These are phyloP conservation scores for Bos javanicus DNA, from an alignment of 2,113 vertebrate species.

Conservation along the genomic window DNA sequence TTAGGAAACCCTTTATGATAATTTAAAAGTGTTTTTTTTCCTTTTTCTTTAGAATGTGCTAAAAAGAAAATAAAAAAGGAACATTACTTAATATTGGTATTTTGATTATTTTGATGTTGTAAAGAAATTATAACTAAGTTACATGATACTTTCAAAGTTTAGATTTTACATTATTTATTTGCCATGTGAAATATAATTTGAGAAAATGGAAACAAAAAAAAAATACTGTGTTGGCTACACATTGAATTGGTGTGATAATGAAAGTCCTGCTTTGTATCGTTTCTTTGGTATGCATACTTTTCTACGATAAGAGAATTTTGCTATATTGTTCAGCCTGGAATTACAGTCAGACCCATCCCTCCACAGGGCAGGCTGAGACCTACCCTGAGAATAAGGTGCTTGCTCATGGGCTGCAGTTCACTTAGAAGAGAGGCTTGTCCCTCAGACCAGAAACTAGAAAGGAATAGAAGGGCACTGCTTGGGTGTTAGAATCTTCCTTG, in stretches of 20 bases:
- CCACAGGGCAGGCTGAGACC: background rate
- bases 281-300: background rate
- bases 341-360: background rate
- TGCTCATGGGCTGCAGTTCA: background rate
- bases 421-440: background rate
- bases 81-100: background rate
- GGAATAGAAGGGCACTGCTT: background rate
- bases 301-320: background rate
- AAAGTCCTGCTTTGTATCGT: background rate
- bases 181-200: background rate
- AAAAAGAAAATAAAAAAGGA: background rate
- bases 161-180: background rate
- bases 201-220: background rate
- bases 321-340: background rate
- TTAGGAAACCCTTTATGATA: background rate
- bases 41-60: background rate
- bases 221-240: background rate
- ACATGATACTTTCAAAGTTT: background rate
- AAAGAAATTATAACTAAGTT: background rate
- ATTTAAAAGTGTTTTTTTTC: background rate
- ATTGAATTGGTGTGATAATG: background rate
- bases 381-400: background rate
- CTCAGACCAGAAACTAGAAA: background rate
- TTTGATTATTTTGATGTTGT: slow-evolving; percentile 1
- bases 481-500: background rate